Conservation (phyloP, 2,797 vertebrate genomes). For the Leucoraja ocellata region DNA sequence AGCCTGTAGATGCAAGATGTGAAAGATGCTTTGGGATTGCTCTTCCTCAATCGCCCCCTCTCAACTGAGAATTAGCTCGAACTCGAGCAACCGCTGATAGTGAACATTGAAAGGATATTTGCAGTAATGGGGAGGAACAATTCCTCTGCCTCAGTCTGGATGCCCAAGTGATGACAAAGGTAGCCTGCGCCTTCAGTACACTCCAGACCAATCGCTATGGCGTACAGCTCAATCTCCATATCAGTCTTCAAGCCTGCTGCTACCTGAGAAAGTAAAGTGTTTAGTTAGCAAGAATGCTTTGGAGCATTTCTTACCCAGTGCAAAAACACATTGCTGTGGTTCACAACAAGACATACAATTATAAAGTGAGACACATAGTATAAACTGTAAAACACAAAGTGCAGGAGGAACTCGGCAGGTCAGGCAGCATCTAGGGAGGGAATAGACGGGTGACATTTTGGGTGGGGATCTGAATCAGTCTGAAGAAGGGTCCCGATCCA, state of each 20-base stretch:
- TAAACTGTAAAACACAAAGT: too few species aligned
- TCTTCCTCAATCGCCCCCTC: neutral
- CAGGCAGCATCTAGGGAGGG: too few species aligned
- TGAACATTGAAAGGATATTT: constrained; percentile 70
- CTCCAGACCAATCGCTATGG: constrained; percentile 52
- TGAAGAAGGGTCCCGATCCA: too few species aligned
- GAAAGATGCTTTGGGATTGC: neutral
- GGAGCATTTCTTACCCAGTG: neutral
- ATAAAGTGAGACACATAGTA: neutral
- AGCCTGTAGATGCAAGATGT: neutral
- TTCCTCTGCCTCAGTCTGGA: constrained; percentile 70
- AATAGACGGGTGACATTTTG: too few species aligned
- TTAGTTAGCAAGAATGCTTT: neutral
- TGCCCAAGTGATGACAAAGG: constrained; percentile 64
- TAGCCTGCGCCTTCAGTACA: constrained; percentile 44
- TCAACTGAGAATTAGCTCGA: neutral
- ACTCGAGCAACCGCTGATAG: neutral
- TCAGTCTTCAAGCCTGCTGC: constrained; percentile 71
- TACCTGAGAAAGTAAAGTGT: constrained; percentile 59
- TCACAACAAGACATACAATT: neutral
- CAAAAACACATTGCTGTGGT: neutral
- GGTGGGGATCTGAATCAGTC: too few species aligned
- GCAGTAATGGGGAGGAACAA: constrained; percentile 74
- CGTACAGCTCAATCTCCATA: constrained; percentile 69
- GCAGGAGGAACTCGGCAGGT: too few species aligned